phyloP scores from a whole-genome alignment of 2,113 vertebrate genomes.

The Arothron firmamentum region DNA sequence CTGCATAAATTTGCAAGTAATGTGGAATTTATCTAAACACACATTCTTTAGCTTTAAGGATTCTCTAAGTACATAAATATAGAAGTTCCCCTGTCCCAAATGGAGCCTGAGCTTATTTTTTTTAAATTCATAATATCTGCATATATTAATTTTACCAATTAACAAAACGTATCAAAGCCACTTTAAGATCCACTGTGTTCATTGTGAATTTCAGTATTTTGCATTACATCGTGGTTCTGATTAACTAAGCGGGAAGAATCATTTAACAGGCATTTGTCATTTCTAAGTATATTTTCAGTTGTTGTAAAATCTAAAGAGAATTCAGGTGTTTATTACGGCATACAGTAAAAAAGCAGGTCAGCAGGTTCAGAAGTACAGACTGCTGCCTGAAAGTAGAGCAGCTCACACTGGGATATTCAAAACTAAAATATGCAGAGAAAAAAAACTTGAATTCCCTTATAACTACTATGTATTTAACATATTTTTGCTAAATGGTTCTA shows the following conservation, averaged over 20 bases:
- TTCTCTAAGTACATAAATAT: no score
- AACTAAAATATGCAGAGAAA: constrained; percentile 13
- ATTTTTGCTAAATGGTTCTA: constrained; percentile 11
- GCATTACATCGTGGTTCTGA: no score
- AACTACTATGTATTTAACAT: background rate
- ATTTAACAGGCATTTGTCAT: no score
- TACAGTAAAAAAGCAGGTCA: constrained; percentile 47
- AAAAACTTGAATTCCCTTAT: background rate
- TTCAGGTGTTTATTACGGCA: constrained; percentile 40
- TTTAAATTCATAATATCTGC: constrained; percentile 9
- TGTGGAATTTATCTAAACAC: background rate
- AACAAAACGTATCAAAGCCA: no score
- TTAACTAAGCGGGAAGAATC: no score
- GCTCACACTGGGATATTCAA: constrained; percentile 46
- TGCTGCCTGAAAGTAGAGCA: constrained; percentile 49
- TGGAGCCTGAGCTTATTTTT: no score
- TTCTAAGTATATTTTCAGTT: no score
- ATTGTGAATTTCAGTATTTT: constrained; percentile 2
- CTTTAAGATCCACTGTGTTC: background rate
- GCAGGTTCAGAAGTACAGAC: constrained; percentile 40
- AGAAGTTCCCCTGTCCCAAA: no score
- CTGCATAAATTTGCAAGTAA: constrained; percentile 5
- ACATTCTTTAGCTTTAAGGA: no score
- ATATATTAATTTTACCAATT: no score
- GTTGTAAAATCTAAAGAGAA: constrained; percentile 1